Evolutionary conservation across 2,888 invertebrate genomes (phyloP).

Genomic region (Didymodactylos carnosus): DNA sequence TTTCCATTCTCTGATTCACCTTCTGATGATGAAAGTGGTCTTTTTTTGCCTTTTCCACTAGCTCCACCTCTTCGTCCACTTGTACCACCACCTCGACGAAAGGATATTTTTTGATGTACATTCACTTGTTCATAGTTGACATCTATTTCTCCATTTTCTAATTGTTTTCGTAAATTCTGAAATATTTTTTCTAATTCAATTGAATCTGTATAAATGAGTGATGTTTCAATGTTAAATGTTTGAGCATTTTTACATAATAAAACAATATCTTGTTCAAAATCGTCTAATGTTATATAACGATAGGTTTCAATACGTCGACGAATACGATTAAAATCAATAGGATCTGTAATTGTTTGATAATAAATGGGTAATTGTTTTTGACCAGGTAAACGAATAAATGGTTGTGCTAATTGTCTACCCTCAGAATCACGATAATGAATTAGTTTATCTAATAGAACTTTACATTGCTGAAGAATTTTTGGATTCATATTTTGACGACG

Average conservation of each 20-base stretch:
- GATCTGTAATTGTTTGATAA: conserved; percentile 83
- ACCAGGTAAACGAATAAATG: conserved; percentile 83
- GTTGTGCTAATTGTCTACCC: conserved; percentile 66
- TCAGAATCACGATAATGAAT: conserved; percentile 34
- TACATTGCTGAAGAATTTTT: neutral
- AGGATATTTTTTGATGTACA: too few relatives aligned
- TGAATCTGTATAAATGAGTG: conserved; percentile 81
- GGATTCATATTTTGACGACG: neutral
- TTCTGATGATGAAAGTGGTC: too few relatives aligned
- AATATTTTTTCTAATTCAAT: conserved; percentile 36
- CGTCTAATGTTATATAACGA: conserved; percentile 44
- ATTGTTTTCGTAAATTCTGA: neutral
- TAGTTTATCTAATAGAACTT: neutral
- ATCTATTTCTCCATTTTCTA: neutral
- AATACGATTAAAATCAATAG: conserved; percentile 81
- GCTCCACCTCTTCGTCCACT: too few relatives aligned
- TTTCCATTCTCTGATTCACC: too few relatives aligned
- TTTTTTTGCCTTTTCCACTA: too few relatives aligned
- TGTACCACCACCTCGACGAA: too few relatives aligned
- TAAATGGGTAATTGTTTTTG: conserved; percentile 80
- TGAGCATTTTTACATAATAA: conserved; percentile 88
- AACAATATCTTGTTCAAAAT: conserved; percentile 59
- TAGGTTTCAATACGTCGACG: conserved; percentile 30
- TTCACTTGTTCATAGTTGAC: too few relatives aligned
- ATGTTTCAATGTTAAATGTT: conserved; percentile 83